phyloP scores from a whole-genome alignment of 2,113 vertebrate species.

The Proteles cristata region DNA sequence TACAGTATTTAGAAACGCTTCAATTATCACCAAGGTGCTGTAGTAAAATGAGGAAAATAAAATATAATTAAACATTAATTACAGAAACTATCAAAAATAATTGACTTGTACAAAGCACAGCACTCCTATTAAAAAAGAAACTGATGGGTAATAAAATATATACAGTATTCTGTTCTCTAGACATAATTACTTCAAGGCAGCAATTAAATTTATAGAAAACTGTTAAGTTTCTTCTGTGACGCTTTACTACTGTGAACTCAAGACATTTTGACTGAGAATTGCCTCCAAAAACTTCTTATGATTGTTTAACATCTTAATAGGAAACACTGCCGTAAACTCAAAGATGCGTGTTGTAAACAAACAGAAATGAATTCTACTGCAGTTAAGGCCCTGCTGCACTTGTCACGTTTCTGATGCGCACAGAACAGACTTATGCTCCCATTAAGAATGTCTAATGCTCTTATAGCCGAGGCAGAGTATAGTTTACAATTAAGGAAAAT shows the following conservation, averaged over 20 bases:
- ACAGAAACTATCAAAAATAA: constrained; percentile 88
- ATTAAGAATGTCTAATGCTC: not conserved
- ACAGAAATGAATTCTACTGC: not conserved
- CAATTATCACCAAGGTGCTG: constrained; percentile 80
- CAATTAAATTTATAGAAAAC: constrained; percentile 85
- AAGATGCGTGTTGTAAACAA: constrained; percentile 51
- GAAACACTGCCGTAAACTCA: constrained; percentile 70
- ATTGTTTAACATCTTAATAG: constrained; percentile 64
- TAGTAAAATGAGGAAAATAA: constrained; percentile 86
- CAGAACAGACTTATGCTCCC: not conserved
- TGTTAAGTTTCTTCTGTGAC: constrained; percentile 82
- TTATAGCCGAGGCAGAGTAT: not conserved
- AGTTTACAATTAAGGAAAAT: not conserved
- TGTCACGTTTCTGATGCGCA: not conserved
- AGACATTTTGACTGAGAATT: constrained; percentile 70
- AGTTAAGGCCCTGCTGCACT: not conserved
- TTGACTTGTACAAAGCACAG: constrained; percentile 86
- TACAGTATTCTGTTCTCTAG: constrained; percentile 79
- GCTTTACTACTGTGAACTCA: constrained; percentile 74
- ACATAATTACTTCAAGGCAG: constrained; percentile 84
- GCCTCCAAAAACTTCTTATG: constrained; percentile 59
- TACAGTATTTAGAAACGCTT: constrained; percentile 79
- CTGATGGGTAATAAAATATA: constrained; percentile 85
- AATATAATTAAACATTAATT: constrained; percentile 89
- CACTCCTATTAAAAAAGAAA: constrained; percentile 84